These are phyloP conservation scores for Muntiacus muntjak DNA, from an alignment of 2,113 vertebrate species.

Conservation along the genomic window DNA sequence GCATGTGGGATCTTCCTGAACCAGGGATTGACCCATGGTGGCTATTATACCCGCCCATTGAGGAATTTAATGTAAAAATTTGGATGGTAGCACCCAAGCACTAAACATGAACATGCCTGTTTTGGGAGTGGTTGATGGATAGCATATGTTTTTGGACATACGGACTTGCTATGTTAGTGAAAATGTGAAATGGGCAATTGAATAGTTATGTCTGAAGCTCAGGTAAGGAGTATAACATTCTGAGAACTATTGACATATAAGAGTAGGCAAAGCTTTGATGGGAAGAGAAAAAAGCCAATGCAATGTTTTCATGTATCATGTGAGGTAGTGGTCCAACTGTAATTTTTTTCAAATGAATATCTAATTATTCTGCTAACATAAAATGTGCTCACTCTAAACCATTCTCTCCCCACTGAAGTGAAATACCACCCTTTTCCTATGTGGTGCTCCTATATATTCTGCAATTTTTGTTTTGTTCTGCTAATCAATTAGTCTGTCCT, in stretches of 20 bases:
- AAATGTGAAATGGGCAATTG: neutral
- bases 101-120: neutral
- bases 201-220: neutral
- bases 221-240: neutral
- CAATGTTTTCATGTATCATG: neutral
- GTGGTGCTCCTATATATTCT: neutral
- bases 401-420: neutral
- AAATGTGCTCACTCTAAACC: neutral
- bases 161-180: neutral
- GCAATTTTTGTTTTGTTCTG: neutral
- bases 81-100: neutral
- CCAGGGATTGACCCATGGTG: neutral
- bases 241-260: neutral
- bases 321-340: neutral
- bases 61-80: neutral
- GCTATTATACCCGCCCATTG: neutral
- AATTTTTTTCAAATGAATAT: neutral
- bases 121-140: neutral
- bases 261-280: neutral
- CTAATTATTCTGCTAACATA: neutral
- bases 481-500: neutral
- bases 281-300: neutral
- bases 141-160: neutral
- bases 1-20: neutral
- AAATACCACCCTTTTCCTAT: neutral